Base-by-base conservation (phyloP, 2,888 invertebrate species). In the Yponomeuta sedellus region DNA sequence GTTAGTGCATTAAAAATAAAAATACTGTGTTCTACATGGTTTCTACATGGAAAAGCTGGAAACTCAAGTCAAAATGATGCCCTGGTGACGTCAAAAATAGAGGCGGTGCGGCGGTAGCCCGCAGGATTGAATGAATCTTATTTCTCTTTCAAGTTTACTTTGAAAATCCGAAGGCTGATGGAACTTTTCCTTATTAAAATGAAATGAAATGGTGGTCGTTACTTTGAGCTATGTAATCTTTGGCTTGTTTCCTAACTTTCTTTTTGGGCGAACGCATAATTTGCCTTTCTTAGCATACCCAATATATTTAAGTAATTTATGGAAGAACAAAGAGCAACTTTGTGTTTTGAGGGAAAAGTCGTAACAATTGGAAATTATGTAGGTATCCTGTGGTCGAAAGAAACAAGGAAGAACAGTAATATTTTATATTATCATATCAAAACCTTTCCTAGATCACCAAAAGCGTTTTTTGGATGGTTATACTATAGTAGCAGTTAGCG, bases 101-200 rank as follows among this genome's bases (percentile, higher is more conserved):
- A 34, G 1, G 34, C 34, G 34, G 34, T 1, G 34, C 28, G 28
- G 28, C 28, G 28, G 28, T 5, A 28, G 10, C 44, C 44, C 10
- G 12, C 16, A 16, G 44, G 3, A 52, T 52, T 12, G 44, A 52
- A 16, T 52, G 44, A 52, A 52, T 52, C 44, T 52, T 52, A 52
- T 16, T 52, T 16, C 44, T 52, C 44, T 12, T 52, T 52, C 44
- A 16, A 52, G 44, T 52, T 52, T 52, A 16, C 44, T 52, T 52
- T 52, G 16, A 16, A 52, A 52, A 52, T 52, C 44, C 44, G 44
- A 52, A 52, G 44, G 44, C 44, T 52, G 44, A 52, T 34, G 34
- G 34, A 52, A 52, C 16, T 52, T 52, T 52, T 52, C 44, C 44
- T 52, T 52, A 52, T 52, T 52, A 52, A 52, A 52, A 52, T 52